These are phyloP conservation scores for Halcyon senegalensis DNA, from an alignment of 2,113 vertebrate species.

Conservation along the genomic window DNA sequence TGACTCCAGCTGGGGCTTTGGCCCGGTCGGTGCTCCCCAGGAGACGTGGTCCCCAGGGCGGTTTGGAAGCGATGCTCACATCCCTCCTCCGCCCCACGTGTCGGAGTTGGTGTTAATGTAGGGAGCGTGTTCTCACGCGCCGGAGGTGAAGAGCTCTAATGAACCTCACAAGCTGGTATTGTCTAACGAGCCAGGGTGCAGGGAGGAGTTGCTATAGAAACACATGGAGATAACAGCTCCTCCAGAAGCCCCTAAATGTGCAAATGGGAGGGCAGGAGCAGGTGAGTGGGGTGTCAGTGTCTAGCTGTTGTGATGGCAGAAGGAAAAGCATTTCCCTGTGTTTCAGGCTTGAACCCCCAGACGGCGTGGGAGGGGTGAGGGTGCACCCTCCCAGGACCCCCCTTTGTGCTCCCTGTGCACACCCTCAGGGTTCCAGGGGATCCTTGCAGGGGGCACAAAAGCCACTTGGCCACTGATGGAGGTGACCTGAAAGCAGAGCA, in stretches of 20 bases:
- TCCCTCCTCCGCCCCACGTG: background rate
- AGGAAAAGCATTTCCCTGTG: background rate
- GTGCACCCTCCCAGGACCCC: fast-evolving
- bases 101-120: background rate
- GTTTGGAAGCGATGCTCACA: background rate
- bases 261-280: background rate
- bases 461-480: background rate
- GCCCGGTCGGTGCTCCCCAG: fast-evolving
- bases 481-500: fast-evolving
- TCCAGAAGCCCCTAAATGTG: background rate
- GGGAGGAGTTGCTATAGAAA: slow-evolving; percentile 60
- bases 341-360: fast-evolving
- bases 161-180: background rate
- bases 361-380: fast-evolving
- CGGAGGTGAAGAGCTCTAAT: background rate
- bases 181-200: background rate
- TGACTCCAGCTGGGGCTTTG: background rate
- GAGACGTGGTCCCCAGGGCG: fast-evolving
- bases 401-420: fast-evolving
- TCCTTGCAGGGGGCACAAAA: background rate
- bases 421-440: fast-evolving
- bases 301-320: background rate
- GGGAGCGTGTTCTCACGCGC: fast-evolving
- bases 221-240: background rate
- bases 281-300: background rate